Base-by-base conservation (phyloP, 2,797 vertebrate genomes). In the Premnoplex brunnescens region DNA sequence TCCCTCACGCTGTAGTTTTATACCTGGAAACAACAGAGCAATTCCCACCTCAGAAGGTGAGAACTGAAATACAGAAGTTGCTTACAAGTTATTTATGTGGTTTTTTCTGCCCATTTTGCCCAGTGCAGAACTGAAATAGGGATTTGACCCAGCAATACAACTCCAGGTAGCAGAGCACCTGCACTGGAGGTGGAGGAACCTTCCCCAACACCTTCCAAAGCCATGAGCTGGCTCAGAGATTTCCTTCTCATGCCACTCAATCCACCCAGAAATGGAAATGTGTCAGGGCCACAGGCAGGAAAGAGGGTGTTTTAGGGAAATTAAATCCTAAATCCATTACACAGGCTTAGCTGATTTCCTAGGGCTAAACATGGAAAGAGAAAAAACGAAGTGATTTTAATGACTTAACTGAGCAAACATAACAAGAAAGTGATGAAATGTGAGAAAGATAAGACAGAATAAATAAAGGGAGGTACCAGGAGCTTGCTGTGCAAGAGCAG, bases 351-450 rank as follows among this genome's bases (percentile, higher is more conserved):
- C 63, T 79, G 83, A 59, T 91, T 90, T 89, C 80, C 93, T 94
- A 77, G 79, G 88, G 86, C 89, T 95, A 95, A 94, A 91, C 72
- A 74, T 74, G 87, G 83, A 95, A 91, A 87, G 77, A 85, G 58
- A 68, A 81, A 89, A 93, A 87, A 62, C 74, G 37, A 80, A 87
- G 72, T 85, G 74, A 85, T 85, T 94, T 91, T 93, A 89, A 95
- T 96, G 91, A 95, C 95, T 96, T 91, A 83, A 80, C 74, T 68
- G 84, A 93, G 91, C 92, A 96, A 97, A 97, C 87, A 93, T 92
- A 95, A 96, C 95, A 96, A 91, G 95, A 91, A 94, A 96, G 92
- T 88, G 96, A 96, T 94, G 96, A 97, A 96, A 95, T 84, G 55
- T 59, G 92, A 77, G 93, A 20, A 88, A 95, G 95, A 93, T 92